Evolutionary conservation across 92 coral and sea anemone genomes (phyloP), one percentile per base, ranked within the genome.

Genomic region (Desmophyllum pertusum): DNA sequence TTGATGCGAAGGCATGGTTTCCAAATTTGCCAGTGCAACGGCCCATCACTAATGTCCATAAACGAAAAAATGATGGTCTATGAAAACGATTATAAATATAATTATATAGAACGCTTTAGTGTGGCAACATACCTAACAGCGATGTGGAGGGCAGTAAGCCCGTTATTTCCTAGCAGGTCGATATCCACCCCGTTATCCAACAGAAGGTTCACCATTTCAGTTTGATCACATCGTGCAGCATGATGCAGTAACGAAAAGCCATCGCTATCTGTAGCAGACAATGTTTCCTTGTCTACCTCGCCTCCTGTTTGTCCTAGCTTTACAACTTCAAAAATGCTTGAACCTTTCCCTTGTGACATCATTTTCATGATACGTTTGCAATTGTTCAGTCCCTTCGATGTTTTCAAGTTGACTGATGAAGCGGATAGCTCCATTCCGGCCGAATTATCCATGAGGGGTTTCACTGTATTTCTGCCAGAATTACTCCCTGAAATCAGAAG

Each of bases 211-310:
- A 92, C 80, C 59, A 81, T 43, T 29, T 51, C 76, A 14, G 85
- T 81, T 23, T 66, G 43, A 67, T 89, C 89, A 53, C 90, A 85
- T 38, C 95, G 81, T 6, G 97, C 91, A 7, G 91, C 95, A 29
- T 88, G 79, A 38, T 93, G 95, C 17, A 93, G 87, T 0, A 88
- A 77, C 4, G 95, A 85, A 25, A 59, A 51, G 10, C 97, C 97
- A 10, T 72, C 83, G 42, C 30, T 73, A 21, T 88, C 87, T 25
- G 40, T 40, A 36, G 71, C 52, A n/a, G 64, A 35, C 40, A 83
- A 10, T 10, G 64, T 39, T 21, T 63, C 67, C 30, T 67, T 30
- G 31, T 67, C 76, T 36, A 19, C 45, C 25, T 27, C 51, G 40
- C 52, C 43, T 31, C 51, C 10, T 65, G 38, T 21, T 42, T 43